Base-by-base conservation (phyloP, 2,113 vertebrate genomes). In the Corydoras maculifer region DNA sequence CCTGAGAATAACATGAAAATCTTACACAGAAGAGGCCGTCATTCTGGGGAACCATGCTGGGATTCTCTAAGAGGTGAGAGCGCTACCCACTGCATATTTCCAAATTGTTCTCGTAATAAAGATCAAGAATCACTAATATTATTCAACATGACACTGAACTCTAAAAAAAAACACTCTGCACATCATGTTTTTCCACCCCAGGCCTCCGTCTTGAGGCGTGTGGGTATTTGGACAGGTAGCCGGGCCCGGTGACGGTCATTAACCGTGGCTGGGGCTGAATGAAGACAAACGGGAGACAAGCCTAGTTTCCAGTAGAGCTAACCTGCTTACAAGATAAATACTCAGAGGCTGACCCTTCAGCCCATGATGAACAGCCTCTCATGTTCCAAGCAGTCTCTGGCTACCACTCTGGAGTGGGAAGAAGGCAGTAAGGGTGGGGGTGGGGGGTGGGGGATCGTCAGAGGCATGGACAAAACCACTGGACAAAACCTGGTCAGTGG, bases 301-400 rank as follows among this genome's bases (percentile, higher is more conserved):
- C 13, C 11, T 72, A 77, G 69, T 14, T 10, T 87, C 77, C 78
- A 87, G 77, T 55, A 88, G 81, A 76, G 79, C 80, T 78, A 74
- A 80, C 78, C 80, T 88, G 84, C 82, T 87, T 70, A 75, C 57
- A 84, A 85, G 84, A 88, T 80, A 89, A 88, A 88, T 85, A 83
- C 76, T 75, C 69, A 62, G 69, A 58, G 79, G 70, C 65, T 84
- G 79, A 71, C 75, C 80, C 76, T 78, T 81, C 83, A 68, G 63
- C 59, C 5, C 35, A 82, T 85, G 84, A 89, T 87, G 81, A 89
- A 88, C 81, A 85, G 80, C 73, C 62, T 43, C 72, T 73, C 78
- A 71, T 67, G 71, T 77, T 78, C 71, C 58, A 35, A 53, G 32
- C 73, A 74, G 65, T 53, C 77, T 49, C 31, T 62, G 58, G 65